Evolutionary conservation across 2,797 vertebrate genomes (phyloP).

Genomic region (Centropyge bicolor): DNA sequence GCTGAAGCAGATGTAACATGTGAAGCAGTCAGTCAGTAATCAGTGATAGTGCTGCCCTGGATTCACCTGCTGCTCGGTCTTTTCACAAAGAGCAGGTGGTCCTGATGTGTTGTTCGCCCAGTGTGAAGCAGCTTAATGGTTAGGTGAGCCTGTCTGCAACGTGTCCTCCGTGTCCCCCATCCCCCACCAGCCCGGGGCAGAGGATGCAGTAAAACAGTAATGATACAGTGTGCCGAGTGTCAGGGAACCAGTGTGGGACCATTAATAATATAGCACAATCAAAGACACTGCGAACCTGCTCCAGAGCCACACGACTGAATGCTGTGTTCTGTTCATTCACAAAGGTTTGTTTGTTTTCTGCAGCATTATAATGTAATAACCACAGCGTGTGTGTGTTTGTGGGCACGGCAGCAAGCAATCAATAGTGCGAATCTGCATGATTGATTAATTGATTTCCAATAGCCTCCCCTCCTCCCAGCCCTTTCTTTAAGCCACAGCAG

Average conservation of each 20-base stretch:
- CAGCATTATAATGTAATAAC: constrained; percentile 27
- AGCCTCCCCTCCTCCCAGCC: constrained; percentile 48
- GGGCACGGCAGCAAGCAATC: constrained; percentile 37
- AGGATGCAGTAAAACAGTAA: constrained; percentile 74
- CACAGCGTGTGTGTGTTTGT: background rate
- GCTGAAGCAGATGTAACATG: background rate
- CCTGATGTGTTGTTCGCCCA: constrained; percentile 36
- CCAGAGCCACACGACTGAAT: constrained; percentile 7
- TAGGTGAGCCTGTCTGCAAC: constrained; percentile 60
- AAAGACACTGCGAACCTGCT: constrained; percentile 49
- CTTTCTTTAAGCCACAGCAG: constrained; percentile 23
- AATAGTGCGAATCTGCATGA: constrained; percentile 52
- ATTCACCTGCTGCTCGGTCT: constrained; percentile 35
- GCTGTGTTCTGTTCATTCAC: constrained; percentile 17
- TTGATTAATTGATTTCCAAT: constrained; percentile 74
- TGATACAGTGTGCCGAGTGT: constrained; percentile 72
- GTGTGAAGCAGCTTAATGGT: constrained; percentile 46
- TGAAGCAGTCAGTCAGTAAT: background rate
- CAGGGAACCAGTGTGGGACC: constrained; percentile 66
- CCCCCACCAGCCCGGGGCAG: constrained; percentile 68
- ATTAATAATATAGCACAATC: constrained; percentile 76
- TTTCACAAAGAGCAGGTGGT: constrained; percentile 20
- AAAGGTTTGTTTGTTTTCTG: constrained; percentile 32
- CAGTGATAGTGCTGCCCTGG: background rate
- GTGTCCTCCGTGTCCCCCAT: constrained; percentile 66